A percentile compares a stretch with the other conserved stretches of the same genome.
Conservation (phyloP, 2,797 vertebrate species). For the Danio albolineatus region DNA sequence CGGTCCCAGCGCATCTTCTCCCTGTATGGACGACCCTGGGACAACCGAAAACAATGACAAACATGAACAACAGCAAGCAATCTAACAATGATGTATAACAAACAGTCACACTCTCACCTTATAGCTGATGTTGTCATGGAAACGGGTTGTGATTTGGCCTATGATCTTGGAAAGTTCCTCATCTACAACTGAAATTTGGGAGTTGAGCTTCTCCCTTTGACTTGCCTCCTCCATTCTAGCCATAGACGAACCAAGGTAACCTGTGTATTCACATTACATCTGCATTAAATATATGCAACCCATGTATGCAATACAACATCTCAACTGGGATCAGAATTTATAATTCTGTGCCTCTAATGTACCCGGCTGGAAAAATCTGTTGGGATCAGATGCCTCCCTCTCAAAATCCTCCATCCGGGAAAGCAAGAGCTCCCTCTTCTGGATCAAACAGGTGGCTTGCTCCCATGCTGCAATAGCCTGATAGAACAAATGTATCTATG, state of each 20-base stretch:
- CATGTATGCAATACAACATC: background rate
- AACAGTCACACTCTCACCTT: slow-evolving; percentile 60
- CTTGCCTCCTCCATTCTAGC: slow-evolving; percentile 72
- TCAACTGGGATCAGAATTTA: background rate
- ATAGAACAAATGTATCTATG: slow-evolving; percentile 19
- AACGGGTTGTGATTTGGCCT: slow-evolving; percentile 66
- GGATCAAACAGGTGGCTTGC: slow-evolving; percentile 68
- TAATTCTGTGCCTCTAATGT: background rate
- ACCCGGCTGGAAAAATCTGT: slow-evolving; percentile 77
- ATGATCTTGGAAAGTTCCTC: slow-evolving; percentile 63
- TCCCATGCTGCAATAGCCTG: slow-evolving; percentile 73
- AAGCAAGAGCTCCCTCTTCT: slow-evolving; percentile 73
- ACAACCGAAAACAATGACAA: background rate
- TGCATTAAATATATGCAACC: background rate
- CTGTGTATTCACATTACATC: slow-evolving; percentile 31
- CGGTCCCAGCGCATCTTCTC: slow-evolving; percentile 80
- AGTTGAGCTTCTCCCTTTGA: slow-evolving; percentile 64
- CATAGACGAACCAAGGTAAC: slow-evolving; percentile 64
- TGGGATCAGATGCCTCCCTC: slow-evolving; percentile 75
- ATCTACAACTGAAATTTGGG: slow-evolving; percentile 66
- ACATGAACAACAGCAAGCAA: background rate
- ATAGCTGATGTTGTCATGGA: slow-evolving; percentile 76
- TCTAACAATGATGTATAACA: background rate
- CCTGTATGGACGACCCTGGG: slow-evolving; percentile 74
- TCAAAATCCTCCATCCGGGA: slow-evolving; percentile 77